Conservation (phyloP, 2,888 invertebrate genomes). For the Tachina grossa region DNA sequence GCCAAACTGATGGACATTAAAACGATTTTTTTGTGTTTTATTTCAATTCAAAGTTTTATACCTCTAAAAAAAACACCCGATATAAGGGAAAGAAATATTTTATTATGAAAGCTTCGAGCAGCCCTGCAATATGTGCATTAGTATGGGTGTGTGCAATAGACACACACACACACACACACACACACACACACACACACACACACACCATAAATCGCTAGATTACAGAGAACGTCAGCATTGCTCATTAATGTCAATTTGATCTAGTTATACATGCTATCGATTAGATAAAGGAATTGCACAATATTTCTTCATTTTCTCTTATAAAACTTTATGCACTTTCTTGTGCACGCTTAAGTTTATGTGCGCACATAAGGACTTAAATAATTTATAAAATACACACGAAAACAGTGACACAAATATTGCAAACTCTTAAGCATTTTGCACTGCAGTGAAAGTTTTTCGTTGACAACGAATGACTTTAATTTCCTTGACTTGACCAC, state of each 20-base stretch:
- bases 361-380: constrained; percentile 21
- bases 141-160: background rate
- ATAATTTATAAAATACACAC: constrained; percentile 14
- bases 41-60: too few relatives aligned
- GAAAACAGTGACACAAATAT: background rate
- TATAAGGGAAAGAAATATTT: background rate
- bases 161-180: background rate
- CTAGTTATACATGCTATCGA: constrained; percentile 72
- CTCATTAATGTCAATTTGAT: constrained; percentile 74
- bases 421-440: background rate
- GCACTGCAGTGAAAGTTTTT: too few relatives aligned
- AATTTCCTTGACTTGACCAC: too few relatives aligned
- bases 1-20: too few relatives aligned
- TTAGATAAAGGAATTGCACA: constrained; percentile 70
- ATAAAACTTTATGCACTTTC: constrained; percentile 40
- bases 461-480: too few relatives aligned
- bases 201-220: background rate
- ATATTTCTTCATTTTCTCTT: constrained; percentile 71
- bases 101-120: background rate
- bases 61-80: too few relatives aligned
- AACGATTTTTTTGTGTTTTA: too few relatives aligned
- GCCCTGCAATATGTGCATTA: background rate
- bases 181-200: background rate
- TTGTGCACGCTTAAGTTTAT: constrained; percentile 23
- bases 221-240: constrained; percentile 51